Conservation (phyloP, 2,888 invertebrate species). For the Hartigia nigra region DNA sequence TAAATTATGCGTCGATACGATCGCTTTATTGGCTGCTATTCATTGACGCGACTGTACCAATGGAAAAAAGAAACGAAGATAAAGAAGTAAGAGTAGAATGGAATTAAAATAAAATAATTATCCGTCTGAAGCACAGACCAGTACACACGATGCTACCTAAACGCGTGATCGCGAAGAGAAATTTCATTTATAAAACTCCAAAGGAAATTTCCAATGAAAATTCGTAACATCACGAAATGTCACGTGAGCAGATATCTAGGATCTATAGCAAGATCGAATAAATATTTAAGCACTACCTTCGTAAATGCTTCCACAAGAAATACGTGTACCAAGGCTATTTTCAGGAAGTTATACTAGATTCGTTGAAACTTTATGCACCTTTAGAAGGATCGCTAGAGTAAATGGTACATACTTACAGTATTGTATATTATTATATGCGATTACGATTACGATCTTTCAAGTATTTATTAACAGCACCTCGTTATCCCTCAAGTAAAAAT, state of each 20-base stretch:
- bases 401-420: background rate
- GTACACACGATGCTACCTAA: background rate
- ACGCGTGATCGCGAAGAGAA: background rate
- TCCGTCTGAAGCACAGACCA: background rate
- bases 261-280: background rate
- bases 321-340: background rate
- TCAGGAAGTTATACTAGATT: background rate
- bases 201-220: background rate
- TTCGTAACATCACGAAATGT: background rate
- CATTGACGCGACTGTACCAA: background rate
- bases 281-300: background rate
- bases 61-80: background rate
- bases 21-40: background rate
- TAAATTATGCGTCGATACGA: background rate
- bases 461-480: background rate
- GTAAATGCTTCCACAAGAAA: background rate
- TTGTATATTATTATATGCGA: background rate
- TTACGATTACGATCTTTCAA: background rate
- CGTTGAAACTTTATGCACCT: background rate
- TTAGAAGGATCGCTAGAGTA: background rate
- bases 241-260: background rate
- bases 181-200: background rate
- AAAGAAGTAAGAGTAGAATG: background rate
- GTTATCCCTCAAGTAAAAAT: background rate
- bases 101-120: background rate